A percentile compares a stretch with the other conserved stretches of the same genome.
Conservation (phyloP, 1,140 invertebrate species). For the Platyscapa corneri region DNA sequence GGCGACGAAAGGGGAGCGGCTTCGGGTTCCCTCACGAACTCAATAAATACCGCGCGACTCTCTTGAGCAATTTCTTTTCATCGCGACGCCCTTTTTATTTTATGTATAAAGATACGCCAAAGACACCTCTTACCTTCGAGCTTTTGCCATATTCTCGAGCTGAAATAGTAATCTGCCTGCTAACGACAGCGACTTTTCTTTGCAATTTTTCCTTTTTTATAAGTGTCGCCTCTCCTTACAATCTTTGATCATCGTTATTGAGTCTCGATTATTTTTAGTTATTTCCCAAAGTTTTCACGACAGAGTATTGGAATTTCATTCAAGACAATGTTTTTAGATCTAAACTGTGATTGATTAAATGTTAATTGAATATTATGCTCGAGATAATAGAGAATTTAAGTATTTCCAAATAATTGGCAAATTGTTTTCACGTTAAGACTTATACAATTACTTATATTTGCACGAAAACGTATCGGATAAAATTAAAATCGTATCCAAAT, state of each 20-base stretch:
- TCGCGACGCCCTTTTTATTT: neutral
- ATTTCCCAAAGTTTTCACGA: too few relatives aligned
- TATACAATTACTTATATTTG: neutral
- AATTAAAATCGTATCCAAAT: neutral
- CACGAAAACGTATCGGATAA: neutral
- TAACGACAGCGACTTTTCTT: slow-evolving; percentile 8
- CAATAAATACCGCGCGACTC: slow-evolving; percentile 43
- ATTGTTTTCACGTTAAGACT: neutral
- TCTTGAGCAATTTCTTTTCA: slow-evolving; percentile 31
- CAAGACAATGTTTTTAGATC: neutral
- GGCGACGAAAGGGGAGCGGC: neutral
- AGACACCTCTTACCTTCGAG: neutral
- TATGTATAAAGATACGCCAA: neutral
- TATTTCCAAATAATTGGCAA: neutral
- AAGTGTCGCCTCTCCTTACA: neutral
- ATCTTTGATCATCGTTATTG: slow-evolving; percentile 13
- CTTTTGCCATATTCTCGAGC: neutral
- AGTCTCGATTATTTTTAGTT: too few relatives aligned
- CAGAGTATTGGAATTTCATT: neutral
- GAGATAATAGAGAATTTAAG: neutral
- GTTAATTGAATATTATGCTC: neutral
- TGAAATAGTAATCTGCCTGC: slow-evolving; percentile 22
- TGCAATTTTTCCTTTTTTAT: neutral
- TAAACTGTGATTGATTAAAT: neutral
- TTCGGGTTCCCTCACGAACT: slow-evolving; percentile 41